A percentile compares a stretch with the other conserved stretches of the same genome.
phyloP scores from a whole-genome alignment of 2,113 vertebrate genomes.

The Microtus ochrogaster region DNA sequence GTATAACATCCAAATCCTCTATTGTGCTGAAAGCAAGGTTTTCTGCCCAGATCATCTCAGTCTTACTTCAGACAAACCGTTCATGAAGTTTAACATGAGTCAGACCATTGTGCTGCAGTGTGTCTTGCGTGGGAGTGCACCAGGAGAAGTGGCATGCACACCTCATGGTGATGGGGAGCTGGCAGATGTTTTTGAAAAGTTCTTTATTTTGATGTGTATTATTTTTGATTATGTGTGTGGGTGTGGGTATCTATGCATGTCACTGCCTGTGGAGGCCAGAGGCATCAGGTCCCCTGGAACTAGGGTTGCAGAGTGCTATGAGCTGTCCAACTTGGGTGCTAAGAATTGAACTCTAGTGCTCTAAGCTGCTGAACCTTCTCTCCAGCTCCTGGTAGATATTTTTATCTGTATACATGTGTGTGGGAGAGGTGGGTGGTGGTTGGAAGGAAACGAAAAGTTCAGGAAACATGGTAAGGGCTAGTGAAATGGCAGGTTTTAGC shows the following conservation, averaged over 20 bases:
- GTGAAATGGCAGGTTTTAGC: background rate
- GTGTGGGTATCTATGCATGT: background rate
- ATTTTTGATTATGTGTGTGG: background rate
- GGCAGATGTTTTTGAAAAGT: background rate
- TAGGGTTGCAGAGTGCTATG: background rate
- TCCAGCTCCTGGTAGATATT: background rate
- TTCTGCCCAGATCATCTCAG: background rate
- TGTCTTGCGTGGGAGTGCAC: background rate
- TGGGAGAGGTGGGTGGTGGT: background rate
- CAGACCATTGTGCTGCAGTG: background rate
- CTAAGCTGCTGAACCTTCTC: background rate
- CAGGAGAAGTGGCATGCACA: background rate
- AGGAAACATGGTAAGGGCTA: background rate
- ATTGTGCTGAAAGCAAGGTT: constrained; percentile 10
- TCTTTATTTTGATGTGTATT: background rate
- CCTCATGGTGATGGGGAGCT: background rate
- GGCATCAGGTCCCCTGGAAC: background rate
- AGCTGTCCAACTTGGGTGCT: background rate
- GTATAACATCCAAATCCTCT: background rate
- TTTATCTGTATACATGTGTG: background rate
- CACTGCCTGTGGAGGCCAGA: background rate
- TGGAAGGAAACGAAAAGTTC: background rate
- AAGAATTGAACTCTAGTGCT: background rate
- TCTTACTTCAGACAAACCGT: background rate
- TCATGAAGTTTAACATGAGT: background rate